Evolutionary conservation across 2,113 vertebrate species (phyloP).

Genomic region (Periophthalmodon schlosseri): DNA sequence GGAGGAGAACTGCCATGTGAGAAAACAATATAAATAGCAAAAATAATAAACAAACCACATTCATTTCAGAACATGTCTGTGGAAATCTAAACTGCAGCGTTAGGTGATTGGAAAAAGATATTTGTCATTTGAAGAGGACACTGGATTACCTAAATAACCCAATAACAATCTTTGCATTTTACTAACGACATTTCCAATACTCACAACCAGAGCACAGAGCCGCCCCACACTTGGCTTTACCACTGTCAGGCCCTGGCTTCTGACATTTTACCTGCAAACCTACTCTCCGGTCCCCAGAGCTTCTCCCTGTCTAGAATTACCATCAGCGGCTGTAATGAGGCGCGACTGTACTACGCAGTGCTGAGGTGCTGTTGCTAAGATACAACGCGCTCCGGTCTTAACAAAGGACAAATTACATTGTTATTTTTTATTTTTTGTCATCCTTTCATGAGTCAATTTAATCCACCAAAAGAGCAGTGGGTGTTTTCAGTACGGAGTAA

Average conservation of each 20-base stretch:
- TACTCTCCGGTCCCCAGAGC: slow-evolving; percentile 29
- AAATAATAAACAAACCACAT: no score
- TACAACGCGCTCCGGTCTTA: slow-evolving; percentile 47
- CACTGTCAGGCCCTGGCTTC: slow-evolving; percentile 23
- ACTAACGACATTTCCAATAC: slow-evolving; percentile 33
- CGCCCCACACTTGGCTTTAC: slow-evolving; percentile 2
- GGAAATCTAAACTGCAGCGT: no score
- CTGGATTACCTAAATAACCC: no score
- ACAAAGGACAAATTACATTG: slow-evolving; percentile 55
- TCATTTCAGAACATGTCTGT: no score
- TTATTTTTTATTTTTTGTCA: slow-evolving; percentile 24
- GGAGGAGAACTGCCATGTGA: no score
- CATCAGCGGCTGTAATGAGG: slow-evolving; percentile 54
- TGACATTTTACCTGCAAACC: slow-evolving; percentile 49
- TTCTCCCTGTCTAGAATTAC: slow-evolving; percentile 40
- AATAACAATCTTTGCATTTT: no score
- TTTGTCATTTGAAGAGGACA: no score
- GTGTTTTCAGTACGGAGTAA: slow-evolving; percentile 29
- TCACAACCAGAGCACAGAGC: no score
- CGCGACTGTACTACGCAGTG: slow-evolving; percentile 24
- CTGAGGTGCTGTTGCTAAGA: slow-evolving; percentile 63
- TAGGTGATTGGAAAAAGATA: no score
- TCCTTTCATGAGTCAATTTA: slow-evolving; percentile 32
- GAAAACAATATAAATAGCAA: no score
- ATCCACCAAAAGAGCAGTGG: slow-evolving; percentile 29